A percentile compares a stretch with the other conserved stretches of the same genome.
Evolutionary conservation across 1,140 invertebrate genomes (phyloP).

Genomic region (Saccostrea echinata): DNA sequence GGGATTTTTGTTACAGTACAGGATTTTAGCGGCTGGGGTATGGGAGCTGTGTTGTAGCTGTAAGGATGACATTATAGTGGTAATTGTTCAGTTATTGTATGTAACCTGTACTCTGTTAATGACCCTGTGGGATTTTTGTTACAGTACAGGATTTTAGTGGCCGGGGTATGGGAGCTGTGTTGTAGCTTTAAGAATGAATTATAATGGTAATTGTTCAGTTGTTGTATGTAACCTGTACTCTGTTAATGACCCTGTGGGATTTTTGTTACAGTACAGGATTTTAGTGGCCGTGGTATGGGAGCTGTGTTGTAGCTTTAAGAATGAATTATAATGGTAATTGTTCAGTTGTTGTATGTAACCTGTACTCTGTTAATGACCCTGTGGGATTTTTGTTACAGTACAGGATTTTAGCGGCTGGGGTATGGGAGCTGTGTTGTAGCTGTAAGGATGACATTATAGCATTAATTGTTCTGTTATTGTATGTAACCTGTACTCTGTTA

Average conservation of each 20-base stretch:
- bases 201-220: neutral
- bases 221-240: rapidly evolving
- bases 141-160: neutral
- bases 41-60: neutral
- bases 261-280: neutral
- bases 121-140: neutral
- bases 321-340: too few species aligned
- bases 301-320: too few species aligned
- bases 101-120: too few species aligned
- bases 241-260: too few species aligned
- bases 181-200: neutral
- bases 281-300: neutral
- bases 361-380: too few species aligned
- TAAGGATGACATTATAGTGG: neutral
- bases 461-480: too few species aligned
- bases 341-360: too few species aligned
- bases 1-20: neutral
- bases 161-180: neutral
- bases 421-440: neutral
- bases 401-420: neutral
- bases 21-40: neutral
- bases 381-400: neutral
- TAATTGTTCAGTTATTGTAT: neutral
- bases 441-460: too few species aligned
- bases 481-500: too few species aligned